These are phyloP conservation scores for Mesorhabditis sp. DNA, from an alignment of 2,888 invertebrate genomes.

Conservation along the genomic window DNA sequence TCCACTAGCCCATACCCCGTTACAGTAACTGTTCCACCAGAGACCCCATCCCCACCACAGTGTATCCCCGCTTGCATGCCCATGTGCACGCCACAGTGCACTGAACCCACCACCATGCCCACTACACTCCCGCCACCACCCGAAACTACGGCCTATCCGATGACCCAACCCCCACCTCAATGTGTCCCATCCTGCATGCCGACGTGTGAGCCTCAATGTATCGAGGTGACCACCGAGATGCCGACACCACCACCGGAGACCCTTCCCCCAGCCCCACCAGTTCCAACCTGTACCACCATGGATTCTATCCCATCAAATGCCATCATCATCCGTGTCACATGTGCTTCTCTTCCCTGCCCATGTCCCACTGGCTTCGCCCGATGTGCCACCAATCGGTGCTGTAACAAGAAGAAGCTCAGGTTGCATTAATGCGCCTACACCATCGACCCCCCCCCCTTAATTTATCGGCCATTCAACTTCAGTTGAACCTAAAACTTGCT, in stretches of 20 bases:
- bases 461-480: no score
- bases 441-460: no score
- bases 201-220: background rate
- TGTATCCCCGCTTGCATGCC: conserved; percentile 8
- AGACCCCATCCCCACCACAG: background rate
- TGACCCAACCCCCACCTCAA: background rate
- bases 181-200: conserved; percentile 2
- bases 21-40: background rate
- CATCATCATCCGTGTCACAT: conserved; percentile 4
- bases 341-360: background rate
- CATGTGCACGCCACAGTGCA: background rate
- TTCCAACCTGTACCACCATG: background rate
- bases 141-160: background rate
- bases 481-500: no score
- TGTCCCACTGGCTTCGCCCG: conserved; percentile 3
- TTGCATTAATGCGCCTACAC: background rate
- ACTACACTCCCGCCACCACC: background rate
- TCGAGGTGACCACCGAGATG: background rate
- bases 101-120: background rate
- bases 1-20: background rate
- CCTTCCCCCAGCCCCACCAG: background rate
- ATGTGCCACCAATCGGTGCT: conserved; percentile 1
- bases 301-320: background rate
- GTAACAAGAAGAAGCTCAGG: conserved; percentile 4
- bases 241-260: conserved; percentile 2